Base-by-base conservation (phyloP, 2,113 vertebrate species). In the Alligator sinensis region DNA sequence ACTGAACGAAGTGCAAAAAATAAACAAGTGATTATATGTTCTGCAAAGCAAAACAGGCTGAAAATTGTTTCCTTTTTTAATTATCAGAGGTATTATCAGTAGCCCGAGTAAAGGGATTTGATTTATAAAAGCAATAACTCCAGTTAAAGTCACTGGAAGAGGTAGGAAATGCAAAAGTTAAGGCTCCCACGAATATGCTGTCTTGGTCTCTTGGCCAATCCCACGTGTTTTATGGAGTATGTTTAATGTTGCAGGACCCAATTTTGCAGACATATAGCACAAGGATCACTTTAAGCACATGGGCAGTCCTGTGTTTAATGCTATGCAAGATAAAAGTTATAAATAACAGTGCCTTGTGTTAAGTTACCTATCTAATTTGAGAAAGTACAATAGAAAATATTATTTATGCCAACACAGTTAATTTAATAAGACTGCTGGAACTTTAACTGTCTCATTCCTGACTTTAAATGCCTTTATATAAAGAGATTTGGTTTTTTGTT, bases 281-380 rank as follows among this genome's bases (percentile, higher is more conserved):
- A 47, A 47, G 79, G 92, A 70, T 89, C 89, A 93, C 93, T 87
- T 80, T 79, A 66, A 34, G 74, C 63, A 60, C 2, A 1, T 57
- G 87, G 94, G 86, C 86, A 91, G 91, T 87, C 61, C 60, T 66
- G 10, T 74, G 82, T 80, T 1, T 14, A 89, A 90, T 87, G 86
- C 62, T 87, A 70, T 74, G 90, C 61, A 0, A 2, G 4, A 0
- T 1, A 0, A 94, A 55, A 47, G 34, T 87, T 30, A 77, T 57
- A 80, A 85, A 83, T 81, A 88, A 55, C 91, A 77, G 83, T 28
- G 47, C 62, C 90, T 82, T 21, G 14, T 15, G 15, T 89, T 93
- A 34, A 61, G 13, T 22, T 30, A 62, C 89, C 74, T 91, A 78
- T 24, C 68, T 89, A 58, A 77, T 87, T 60, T 61, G 30, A 88